Conservation (phyloP, 2,888 invertebrate genomes). For the Agrypnus murinus region DNA sequence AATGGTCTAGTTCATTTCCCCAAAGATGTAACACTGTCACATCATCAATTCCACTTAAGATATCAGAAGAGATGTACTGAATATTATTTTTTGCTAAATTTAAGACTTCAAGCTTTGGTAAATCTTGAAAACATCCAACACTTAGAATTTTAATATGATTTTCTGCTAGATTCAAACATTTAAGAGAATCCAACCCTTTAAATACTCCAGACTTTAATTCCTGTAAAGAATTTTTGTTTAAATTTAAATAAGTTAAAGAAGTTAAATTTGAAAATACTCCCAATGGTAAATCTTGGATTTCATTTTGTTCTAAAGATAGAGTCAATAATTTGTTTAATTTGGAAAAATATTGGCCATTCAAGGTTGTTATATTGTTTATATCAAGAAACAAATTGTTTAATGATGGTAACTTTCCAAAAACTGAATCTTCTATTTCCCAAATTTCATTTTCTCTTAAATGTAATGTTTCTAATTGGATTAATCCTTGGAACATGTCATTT, state of each 20-base stretch:
- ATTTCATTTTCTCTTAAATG: slow-evolving; percentile 47
- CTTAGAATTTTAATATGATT: slow-evolving; percentile 10
- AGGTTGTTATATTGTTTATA: slow-evolving; percentile 14
- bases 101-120: slow-evolving; percentile 3
- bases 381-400: not conserved
- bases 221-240: not conserved
- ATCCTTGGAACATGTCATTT: slow-evolving; percentile 43
- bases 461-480: slow-evolving; percentile 44
- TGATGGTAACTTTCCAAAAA: slow-evolving; percentile 36
- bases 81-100: slow-evolving; percentile 42
- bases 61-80: slow-evolving; percentile 30
- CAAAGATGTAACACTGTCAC: not conserved
- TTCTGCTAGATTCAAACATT: slow-evolving; percentile 15
- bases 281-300: not conserved
- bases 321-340: slow-evolving; percentile 10
- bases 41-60: slow-evolving; percentile 8
- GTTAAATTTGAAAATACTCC: slow-evolving; percentile 14
- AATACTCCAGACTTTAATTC: slow-evolving; percentile 19
- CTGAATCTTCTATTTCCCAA: slow-evolving; percentile 36
- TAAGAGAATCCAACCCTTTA: not conserved
- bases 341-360: slow-evolving; percentile 5
- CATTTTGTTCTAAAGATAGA: slow-evolving; percentile 17
- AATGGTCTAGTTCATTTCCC: not conserved
- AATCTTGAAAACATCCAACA: slow-evolving; percentile 13
- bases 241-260: slow-evolving; percentile 11